These are phyloP conservation scores for Moxostoma hubbsi DNA, from an alignment of 2,797 vertebrate genomes.

Conservation along the genomic window DNA sequence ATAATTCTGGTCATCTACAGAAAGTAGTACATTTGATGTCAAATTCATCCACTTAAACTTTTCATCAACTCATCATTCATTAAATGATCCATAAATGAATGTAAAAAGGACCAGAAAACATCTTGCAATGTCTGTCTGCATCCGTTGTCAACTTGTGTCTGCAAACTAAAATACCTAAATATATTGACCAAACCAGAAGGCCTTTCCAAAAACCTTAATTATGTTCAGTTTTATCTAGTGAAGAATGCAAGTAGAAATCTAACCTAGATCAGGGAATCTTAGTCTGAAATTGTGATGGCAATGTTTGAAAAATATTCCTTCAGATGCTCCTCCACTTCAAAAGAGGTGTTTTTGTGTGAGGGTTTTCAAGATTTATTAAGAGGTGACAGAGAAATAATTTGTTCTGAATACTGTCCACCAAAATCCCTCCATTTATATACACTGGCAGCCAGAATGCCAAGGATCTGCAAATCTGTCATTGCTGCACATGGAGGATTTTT, in stretches of 20 bases:
- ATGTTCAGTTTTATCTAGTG: not conserved
- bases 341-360: not conserved
- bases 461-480: too few species aligned
- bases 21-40: too few species aligned
- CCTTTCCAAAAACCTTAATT: not conserved
- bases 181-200: not conserved
- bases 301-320: not conserved
- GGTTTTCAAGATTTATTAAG: slow-evolving; percentile 23
- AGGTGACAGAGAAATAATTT: slow-evolving; percentile 13
- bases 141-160: too few species aligned
- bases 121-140: too few species aligned
- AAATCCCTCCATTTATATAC: not conserved
- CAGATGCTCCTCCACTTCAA: slow-evolving; percentile 12
- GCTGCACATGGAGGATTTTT: too few species aligned
- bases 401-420: not conserved
- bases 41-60: too few species aligned
- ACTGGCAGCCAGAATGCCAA: too few species aligned
- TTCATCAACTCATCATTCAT: too few species aligned
- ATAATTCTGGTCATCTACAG: too few species aligned
- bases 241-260: not conserved
- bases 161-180: not conserved
- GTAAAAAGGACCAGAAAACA: too few species aligned
- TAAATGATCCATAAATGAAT: too few species aligned
- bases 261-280: too few species aligned
- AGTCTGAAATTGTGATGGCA: not conserved